phyloP scores from a whole-genome alignment of 1,140 invertebrate genomes.

The Ephestia elutella region DNA sequence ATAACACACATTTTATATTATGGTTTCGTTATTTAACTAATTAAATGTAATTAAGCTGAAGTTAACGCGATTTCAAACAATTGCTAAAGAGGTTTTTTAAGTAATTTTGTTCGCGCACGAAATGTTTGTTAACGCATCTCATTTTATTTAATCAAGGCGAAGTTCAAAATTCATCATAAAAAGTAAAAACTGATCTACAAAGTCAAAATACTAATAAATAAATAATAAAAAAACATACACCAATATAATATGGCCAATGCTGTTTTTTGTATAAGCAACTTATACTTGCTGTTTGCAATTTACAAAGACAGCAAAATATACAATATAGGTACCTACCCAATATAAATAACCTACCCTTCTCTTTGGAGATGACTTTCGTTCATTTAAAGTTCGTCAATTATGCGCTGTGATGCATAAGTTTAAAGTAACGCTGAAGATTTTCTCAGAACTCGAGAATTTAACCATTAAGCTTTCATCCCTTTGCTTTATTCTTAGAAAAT shows the following conservation, averaged over 20 bases:
- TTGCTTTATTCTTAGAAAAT: conserved; percentile 21
- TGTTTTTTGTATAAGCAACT: too few species aligned
- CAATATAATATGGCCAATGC: too few species aligned
- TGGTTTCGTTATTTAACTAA: conserved; percentile 3
- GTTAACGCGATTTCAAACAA: not conserved
- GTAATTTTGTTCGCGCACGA: not conserved
- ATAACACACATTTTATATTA: not conserved
- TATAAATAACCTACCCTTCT: too few species aligned
- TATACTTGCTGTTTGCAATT: too few species aligned
- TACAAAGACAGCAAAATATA: too few species aligned
- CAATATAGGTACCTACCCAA: too few species aligned
- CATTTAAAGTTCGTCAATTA: not conserved
- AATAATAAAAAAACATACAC: too few species aligned
- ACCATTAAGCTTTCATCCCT: conserved; percentile 8
- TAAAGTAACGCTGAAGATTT: conserved; percentile 10
- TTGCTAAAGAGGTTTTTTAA: not conserved
- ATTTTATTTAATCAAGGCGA: too few species aligned
- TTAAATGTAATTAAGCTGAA: conserved; percentile 1
- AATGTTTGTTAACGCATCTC: not conserved
- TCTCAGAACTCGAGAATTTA: not conserved
- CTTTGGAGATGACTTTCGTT: too few species aligned
- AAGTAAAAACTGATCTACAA: too few species aligned
- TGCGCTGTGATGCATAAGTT: conserved; percentile 7
- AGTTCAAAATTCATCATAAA: too few species aligned
- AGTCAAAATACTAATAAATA: too few species aligned